Conservation (phyloP, 2,113 vertebrate species). For the Hystrix cristata region DNA sequence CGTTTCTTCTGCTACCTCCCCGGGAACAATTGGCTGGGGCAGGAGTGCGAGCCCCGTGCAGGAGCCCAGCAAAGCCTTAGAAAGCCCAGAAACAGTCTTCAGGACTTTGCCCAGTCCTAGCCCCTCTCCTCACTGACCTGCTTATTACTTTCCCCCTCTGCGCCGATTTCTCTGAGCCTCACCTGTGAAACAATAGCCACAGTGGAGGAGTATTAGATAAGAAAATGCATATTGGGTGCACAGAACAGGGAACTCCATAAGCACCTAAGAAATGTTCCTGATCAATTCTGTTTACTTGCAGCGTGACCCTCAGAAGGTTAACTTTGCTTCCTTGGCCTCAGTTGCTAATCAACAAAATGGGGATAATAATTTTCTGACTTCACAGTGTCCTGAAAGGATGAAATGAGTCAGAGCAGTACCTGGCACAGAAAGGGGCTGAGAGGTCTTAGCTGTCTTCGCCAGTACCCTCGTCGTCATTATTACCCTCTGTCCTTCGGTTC, state of each 20-base stretch:
- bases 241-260: not conserved
- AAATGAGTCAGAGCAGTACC: not conserved
- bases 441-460: fast-evolving
- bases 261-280: not conserved
- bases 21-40: not conserved
- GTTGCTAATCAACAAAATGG: constrained; percentile 22
- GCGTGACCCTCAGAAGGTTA: not conserved
- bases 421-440: not conserved
- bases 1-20: not conserved
- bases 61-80: not conserved
- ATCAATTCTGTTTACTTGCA: not conserved
- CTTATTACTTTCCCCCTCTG: not conserved
- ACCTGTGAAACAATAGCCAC: not conserved
- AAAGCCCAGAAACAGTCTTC: not conserved
- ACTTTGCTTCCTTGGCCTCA: not conserved
- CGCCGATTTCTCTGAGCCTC: not conserved
- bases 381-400: not conserved
- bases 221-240: fast-evolving
- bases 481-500: not conserved
- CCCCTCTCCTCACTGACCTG: not conserved
- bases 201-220: not conserved
- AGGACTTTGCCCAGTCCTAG: not conserved
- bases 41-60: fast-evolving
- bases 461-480: not conserved
- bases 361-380: not conserved